Percentiles rank a stretch among this genome's conserved stretches.
These are phyloP conservation scores for Nicator chloris DNA, from an alignment of 2,113 vertebrate species.

Conservation along the genomic window DNA sequence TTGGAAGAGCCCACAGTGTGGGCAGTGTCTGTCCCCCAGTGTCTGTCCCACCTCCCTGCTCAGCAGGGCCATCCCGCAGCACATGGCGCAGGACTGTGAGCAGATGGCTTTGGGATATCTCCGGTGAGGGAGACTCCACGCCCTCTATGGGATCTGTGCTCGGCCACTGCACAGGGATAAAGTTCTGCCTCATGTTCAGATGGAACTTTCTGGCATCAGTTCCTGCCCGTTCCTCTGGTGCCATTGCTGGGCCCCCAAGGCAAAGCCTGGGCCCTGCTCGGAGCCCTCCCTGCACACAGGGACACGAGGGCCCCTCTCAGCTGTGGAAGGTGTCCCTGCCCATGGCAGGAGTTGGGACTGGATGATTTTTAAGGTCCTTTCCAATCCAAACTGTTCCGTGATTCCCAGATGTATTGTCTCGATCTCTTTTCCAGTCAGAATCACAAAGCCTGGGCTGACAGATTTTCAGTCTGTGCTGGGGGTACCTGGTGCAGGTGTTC, in stretches of 20 bases:
- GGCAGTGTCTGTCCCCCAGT: too few species aligned
- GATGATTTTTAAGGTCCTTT: not conserved
- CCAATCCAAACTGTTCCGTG: not conserved
- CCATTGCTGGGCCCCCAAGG: not conserved
- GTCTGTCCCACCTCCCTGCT: not conserved
- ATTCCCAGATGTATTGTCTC: not conserved
- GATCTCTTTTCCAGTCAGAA: accelerated
- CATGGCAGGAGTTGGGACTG: too few species aligned
- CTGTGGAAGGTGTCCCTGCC: not conserved
- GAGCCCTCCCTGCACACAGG: not conserved
- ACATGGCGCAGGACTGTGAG: not conserved
- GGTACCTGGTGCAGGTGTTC: not conserved
- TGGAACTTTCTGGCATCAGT: not conserved
- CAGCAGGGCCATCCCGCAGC: not conserved
- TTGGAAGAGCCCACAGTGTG: accelerated
- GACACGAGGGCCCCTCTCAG: not conserved
- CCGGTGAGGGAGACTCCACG: not conserved
- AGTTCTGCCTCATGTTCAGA: not conserved
- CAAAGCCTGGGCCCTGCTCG: not conserved
- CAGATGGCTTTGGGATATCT: not conserved
- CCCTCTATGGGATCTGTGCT: not conserved
- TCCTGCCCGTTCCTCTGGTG: not conserved
- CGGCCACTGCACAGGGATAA: accelerated
- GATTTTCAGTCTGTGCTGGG: accelerated
- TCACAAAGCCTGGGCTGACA: too few species aligned